phyloP scores from a whole-genome alignment of 2,113 vertebrate species.

The Phodopus roborovskii region DNA sequence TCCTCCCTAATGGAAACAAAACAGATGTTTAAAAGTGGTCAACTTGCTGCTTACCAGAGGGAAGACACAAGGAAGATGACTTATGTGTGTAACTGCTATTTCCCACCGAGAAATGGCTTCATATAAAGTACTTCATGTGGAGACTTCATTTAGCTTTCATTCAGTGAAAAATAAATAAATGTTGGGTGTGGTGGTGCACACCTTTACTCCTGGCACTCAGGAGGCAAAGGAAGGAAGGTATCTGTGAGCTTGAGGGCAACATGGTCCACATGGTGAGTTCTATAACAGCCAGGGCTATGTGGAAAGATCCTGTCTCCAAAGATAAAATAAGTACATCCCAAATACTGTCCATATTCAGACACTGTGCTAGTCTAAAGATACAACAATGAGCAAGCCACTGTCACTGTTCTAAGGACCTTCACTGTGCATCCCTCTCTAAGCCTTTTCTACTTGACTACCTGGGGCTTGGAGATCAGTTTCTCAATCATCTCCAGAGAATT shows the following conservation, averaged over 20 bases:
- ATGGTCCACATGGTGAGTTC: background rate
- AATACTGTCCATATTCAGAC: too few species aligned
- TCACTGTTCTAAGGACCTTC: background rate
- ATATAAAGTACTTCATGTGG: background rate
- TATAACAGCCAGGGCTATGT: background rate
- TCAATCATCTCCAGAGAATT: background rate
- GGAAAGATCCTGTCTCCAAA: background rate
- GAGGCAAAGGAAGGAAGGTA: background rate
- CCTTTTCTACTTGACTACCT: background rate
- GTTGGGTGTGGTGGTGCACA: background rate
- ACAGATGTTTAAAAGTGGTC: background rate
- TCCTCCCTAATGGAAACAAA: background rate
- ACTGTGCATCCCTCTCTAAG: background rate
- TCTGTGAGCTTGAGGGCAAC: background rate
- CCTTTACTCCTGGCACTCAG: background rate
- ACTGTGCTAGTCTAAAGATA: background rate
- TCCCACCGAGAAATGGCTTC: background rate
- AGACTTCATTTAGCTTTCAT: background rate
- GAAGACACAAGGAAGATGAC: background rate
- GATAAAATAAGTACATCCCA: background rate
- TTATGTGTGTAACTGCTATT: background rate
- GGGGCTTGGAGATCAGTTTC: background rate
- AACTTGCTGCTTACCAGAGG: background rate
- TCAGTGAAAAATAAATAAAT: background rate
- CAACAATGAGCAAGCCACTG: rapidly evolving